Base-by-base conservation (phyloP, 2,797 vertebrate genomes). In the Helicolenus hilgendorfi region DNA sequence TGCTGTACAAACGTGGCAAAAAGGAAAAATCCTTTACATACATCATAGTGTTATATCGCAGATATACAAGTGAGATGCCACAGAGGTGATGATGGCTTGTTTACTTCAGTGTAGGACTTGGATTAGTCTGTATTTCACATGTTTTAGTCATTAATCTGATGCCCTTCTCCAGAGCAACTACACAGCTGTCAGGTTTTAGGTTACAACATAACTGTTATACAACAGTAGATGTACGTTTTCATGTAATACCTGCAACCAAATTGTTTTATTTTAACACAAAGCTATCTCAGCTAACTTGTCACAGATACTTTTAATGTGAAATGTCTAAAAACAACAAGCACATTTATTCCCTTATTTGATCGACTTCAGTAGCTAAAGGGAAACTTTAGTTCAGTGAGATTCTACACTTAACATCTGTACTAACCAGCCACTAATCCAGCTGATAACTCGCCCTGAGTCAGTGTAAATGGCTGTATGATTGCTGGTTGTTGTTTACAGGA, bases 341-440 rank as follows among this genome's bases (percentile, higher is more conserved):
- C 15, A 18, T 41, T 41, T 41, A 41, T 41, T 41, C 7, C 27
- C n/a, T 59, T 22, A 53, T 53, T 53, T 53, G 45, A 53, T 53
- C 0, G 6, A 58, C 49, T 20, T 38, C 38, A 13, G 27, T 5
- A 56, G 5, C 13, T 24, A 9, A 24, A 72, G 33, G 56, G 14
- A 29, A 71, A 5, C 0, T 18, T 60, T 10, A 71, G 10, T 35
- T 33, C 27, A 26, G 31, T 24, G 56, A 38, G 14, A 26, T 5
- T 67, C 11, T 33, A 5, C 4, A 7, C 6, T 38, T 20, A 11
- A 33, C 20, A 33, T 35, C 24, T 36, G 11, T 62, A 64, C 36
- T 72, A 77, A 84, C 41, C 5, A 71, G 26, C 55, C 62, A 18
- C 63, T 76, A 29, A 78, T 74, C 20, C 67, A 58, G 3, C 60